phyloP scores from a whole-genome alignment of 1,140 invertebrate species.

The Bombus polaris region DNA sequence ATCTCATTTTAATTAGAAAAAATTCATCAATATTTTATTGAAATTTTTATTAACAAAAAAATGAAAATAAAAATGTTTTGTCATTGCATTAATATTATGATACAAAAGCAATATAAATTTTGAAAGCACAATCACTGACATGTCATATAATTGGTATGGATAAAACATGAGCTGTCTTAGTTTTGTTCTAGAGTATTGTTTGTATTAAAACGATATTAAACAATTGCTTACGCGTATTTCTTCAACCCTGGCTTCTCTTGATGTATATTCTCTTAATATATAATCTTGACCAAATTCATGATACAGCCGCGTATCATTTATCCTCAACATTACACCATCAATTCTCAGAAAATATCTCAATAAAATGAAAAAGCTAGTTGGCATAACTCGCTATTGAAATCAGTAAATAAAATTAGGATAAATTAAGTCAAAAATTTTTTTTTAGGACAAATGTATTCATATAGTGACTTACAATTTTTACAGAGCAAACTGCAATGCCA shows the following conservation, averaged over 20 bases:
- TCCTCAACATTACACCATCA: conserved; percentile 94
- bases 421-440: conserved; percentile 21
- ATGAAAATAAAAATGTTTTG: no score
- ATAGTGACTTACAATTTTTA: conserved; percentile 94
- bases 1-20: no score
- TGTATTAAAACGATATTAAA: conserved; percentile 1
- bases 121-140: no score
- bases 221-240: conserved; percentile 83
- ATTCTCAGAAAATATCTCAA: conserved; percentile 96
- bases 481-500: conserved; percentile 94
- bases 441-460: background rate
- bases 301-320: conserved; percentile 96
- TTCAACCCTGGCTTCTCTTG: conserved; percentile 87
- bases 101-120: no score
- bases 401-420: conserved; percentile 46
- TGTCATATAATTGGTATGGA: no score
- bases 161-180: no score
- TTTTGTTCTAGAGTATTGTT: no score
- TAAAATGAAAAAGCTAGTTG: conserved; percentile 95
- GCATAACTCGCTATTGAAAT: conserved; percentile 95
- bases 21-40: no score
- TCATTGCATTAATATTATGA: no score
- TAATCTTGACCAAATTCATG: conserved; percentile 90
- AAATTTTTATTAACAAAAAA: no score
- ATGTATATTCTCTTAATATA: conserved; percentile 90